Evolutionary conservation across 2,113 vertebrate genomes (phyloP), one percentile per base, ranked within the genome.

Genomic region (Vulpes lagopus): DNA sequence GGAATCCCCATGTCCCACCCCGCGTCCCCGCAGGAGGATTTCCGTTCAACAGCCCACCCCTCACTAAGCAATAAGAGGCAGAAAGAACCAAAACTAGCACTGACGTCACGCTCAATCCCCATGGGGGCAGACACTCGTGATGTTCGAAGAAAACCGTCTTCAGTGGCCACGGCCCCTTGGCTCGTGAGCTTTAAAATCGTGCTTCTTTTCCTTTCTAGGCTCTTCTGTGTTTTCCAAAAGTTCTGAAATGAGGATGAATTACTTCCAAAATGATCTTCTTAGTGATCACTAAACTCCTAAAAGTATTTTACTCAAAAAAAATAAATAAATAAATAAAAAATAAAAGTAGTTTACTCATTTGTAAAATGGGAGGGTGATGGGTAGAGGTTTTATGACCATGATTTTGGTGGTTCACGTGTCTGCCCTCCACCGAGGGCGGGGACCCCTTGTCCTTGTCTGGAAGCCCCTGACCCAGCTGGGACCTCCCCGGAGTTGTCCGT

Each of bases 111-210:
- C 38, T 16, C 2, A 0, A 11, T 4, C 57, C 43, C 2, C 23
- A 1, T 0, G 11, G 0, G 3, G 3, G 12, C 27, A 16, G 80
- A 38, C 17, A 1, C 9, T 11, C 0, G 2, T 12, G 7, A 16
- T 0, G 3, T 17, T 25, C 1, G 1, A 16, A 32, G 59, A 25
- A 20, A 38, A 55, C 38, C 5, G 11, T 3, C 12, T 0, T 11
- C 19, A 12, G 43, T 2, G 16, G 51, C 67, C 10, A 3, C 20
- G 11, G 8, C 51, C 62, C 16, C 25, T 27, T 5, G 51, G 8
- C 16, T 6, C 19, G 11, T 23, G 25, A 62, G 55, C 11, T 25
- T 38, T 65, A 23, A 76, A 73, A 89, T 49, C 25, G 53, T 20
- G 19, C n/a, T 38, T 23, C 10, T 32, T 55, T 55, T 67, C 38